Evolutionary conservation across 2,888 invertebrate species (phyloP).

Genomic region (Nasonia oneida): DNA sequence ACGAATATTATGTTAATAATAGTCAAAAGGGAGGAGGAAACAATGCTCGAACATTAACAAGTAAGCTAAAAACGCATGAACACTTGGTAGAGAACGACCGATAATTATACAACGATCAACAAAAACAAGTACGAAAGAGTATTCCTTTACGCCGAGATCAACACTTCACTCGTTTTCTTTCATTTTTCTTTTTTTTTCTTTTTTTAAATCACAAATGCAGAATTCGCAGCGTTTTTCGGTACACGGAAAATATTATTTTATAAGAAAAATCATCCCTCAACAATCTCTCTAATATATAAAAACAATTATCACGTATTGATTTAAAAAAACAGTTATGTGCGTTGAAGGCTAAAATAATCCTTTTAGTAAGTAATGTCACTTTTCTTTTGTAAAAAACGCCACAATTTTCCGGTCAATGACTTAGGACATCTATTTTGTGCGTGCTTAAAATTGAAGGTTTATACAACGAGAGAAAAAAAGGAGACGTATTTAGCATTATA

Average conservation of each 20-base stretch:
- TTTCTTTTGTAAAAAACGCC: constrained; percentile 23
- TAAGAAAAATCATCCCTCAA: not conserved
- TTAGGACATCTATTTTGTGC: not conserved
- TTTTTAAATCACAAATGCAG: not conserved
- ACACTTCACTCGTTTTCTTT: constrained; percentile 58
- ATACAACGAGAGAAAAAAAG: constrained; percentile 25
- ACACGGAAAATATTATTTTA: constrained; percentile 7
- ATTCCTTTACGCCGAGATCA: constrained; percentile 69
- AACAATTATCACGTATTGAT: not conserved
- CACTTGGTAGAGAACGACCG: constrained; percentile 57
- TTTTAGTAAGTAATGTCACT: not conserved
- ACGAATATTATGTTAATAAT: constrained; percentile 29
- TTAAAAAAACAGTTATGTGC: not conserved
- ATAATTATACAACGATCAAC: constrained; percentile 67
- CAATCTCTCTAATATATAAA: not conserved
- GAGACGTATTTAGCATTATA: constrained; percentile 32
- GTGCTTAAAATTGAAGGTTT: not conserved
- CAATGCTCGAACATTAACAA: constrained; percentile 56
- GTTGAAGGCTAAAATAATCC: not conserved
- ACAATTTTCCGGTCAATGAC: not conserved
- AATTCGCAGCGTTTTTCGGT: constrained; percentile 21
- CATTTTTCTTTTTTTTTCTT: not conserved
- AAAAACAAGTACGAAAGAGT: constrained; percentile 66
- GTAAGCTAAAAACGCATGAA: constrained; percentile 55
- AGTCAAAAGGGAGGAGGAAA: constrained; percentile 50